Evolutionary conservation across 2,888 invertebrate species (phyloP).

Genomic region (Pseudolycoriella hygida): DNA sequence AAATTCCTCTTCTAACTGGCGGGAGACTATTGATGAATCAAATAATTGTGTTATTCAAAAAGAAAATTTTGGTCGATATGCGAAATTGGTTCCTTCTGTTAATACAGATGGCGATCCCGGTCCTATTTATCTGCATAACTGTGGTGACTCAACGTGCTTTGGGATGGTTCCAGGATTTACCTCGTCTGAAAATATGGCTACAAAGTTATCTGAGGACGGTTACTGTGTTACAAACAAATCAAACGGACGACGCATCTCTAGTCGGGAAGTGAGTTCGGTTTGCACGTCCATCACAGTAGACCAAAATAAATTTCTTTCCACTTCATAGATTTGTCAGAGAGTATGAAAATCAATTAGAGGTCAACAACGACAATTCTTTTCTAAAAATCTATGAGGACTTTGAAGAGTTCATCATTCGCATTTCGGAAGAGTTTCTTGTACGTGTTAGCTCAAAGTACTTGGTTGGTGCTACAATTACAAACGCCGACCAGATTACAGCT

Average conservation of each 20-base stretch:
- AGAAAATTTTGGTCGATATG: constrained; percentile 40
- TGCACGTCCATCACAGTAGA: too few species aligned
- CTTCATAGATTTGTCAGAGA: neutral
- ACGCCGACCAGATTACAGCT: constrained; percentile 23
- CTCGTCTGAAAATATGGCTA: constrained; percentile 35
- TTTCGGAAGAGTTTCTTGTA: constrained; percentile 23
- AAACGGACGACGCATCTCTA: neutral
- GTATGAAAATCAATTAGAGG: neutral
- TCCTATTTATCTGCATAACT: constrained; percentile 41
- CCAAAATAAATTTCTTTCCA: too few species aligned
- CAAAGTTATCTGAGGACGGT: constrained; percentile 27
- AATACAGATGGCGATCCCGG: constrained; percentile 50
- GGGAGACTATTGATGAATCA: constrained; percentile 36
- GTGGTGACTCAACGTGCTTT: constrained; percentile 38
- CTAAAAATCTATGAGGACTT: neutral
- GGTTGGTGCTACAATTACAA: constrained; percentile 34
- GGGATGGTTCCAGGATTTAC: constrained; percentile 29
- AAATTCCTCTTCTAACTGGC: constrained; percentile 11
- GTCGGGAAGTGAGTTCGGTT: neutral
- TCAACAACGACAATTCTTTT: neutral
- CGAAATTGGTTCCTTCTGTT: constrained; percentile 47
- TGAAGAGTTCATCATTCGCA: constrained; percentile 15
- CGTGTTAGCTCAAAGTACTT: constrained; percentile 34
- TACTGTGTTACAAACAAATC: constrained; percentile 18
- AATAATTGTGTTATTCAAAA: constrained; percentile 45